A percentile compares a stretch with the other conserved stretches of the same genome.
phyloP scores from a whole-genome alignment of 1,140 invertebrate species.

The Drosophila nikananu region DNA sequence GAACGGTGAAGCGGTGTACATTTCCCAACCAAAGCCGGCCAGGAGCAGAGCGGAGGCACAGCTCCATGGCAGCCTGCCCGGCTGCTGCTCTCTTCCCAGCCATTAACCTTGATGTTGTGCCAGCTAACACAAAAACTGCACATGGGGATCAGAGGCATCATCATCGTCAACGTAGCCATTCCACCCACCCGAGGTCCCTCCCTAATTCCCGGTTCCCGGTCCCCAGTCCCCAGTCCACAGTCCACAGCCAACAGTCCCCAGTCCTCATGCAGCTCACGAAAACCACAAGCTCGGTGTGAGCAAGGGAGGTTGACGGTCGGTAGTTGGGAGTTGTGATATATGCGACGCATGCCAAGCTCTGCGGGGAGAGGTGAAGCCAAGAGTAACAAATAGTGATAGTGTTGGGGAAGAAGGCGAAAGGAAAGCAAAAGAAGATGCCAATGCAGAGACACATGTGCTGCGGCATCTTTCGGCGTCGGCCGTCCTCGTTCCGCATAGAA shows the following conservation, averaged over 20 bases:
- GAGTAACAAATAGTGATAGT: slow-evolving; percentile 71
- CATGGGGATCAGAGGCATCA: slow-evolving; percentile 41
- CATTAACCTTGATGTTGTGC: slow-evolving; percentile 77
- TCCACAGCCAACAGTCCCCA: slow-evolving; percentile 15
- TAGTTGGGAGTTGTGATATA: slow-evolving; percentile 69
- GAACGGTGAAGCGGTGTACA: slow-evolving; percentile 75
- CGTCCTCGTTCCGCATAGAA: slow-evolving; percentile 11
- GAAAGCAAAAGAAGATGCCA: slow-evolving; percentile 26
- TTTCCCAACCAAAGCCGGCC: slow-evolving; percentile 53
- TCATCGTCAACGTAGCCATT: slow-evolving; percentile 34
- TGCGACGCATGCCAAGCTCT: slow-evolving; percentile 71
- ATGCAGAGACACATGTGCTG: slow-evolving; percentile 39
- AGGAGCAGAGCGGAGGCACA: slow-evolving; percentile 14
- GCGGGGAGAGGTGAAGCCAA: slow-evolving; percentile 34
- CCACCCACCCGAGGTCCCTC: slow-evolving; percentile 23
- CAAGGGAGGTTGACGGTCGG: background rate
- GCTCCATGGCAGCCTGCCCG: slow-evolving; percentile 22
- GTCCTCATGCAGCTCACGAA: slow-evolving; percentile 66
- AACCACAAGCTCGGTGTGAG: slow-evolving; percentile 56
- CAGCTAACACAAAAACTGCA: slow-evolving; percentile 50
- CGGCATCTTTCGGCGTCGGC: slow-evolving; percentile 23
- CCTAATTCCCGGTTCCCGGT: slow-evolving; percentile 12
- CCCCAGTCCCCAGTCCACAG: slow-evolving; percentile 4
- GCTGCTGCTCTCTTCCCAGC: slow-evolving; percentile 59
- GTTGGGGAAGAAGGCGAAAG: slow-evolving; percentile 21